Base-by-base conservation (phyloP, 2,888 invertebrate species). In the Papilio gigon region DNA sequence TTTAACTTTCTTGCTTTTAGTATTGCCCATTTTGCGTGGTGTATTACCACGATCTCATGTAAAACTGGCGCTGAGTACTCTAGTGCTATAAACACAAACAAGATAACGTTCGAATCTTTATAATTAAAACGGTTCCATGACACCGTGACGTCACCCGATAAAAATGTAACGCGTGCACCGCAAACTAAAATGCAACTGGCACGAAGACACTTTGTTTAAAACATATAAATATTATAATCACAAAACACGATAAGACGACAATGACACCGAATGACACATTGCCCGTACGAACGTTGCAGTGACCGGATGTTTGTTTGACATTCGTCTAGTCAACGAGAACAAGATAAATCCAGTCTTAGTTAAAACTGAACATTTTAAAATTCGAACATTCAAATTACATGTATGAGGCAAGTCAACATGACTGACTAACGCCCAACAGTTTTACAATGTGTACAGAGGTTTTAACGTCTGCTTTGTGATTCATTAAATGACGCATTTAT, bases 191-290 rank as follows among this genome's bases (percentile, higher is more conserved):
- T 85, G 86, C 86, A 85, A 82, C 80, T 83, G 82, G 74, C 81
- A 80, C 80, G 79, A 80, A 81, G 77, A 81, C 80, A 80, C 77
- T 80, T 75, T 73, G 80, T 81, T 56, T 80, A 83, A 83, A 84
- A 85, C 84, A 85, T 81, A 82, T 86, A 84, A 84, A 85, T 83
- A 79, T 78, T 80, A 75, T 76, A 76, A 77, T 71, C 67, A 72
- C 71, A 67, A 76, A 79, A 77, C 78, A 78, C 84, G 89, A 90
- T 90, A 89, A 89, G 82, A 80, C 80, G 80, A 77, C 86, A 87
- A 84, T 89, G 88, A 89, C 89, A 89, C 87, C 76, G 85, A 87
- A 84, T 89, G 88, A 89, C 89, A 89, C 87, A 87, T 84, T 84
- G 84, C 77, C 83, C 83, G 83, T 79, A 80, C 77, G 79, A 78